phyloP scores from a whole-genome alignment of 2,113 vertebrate genomes.

The Sinocyclocheilus anophthalmus region DNA sequence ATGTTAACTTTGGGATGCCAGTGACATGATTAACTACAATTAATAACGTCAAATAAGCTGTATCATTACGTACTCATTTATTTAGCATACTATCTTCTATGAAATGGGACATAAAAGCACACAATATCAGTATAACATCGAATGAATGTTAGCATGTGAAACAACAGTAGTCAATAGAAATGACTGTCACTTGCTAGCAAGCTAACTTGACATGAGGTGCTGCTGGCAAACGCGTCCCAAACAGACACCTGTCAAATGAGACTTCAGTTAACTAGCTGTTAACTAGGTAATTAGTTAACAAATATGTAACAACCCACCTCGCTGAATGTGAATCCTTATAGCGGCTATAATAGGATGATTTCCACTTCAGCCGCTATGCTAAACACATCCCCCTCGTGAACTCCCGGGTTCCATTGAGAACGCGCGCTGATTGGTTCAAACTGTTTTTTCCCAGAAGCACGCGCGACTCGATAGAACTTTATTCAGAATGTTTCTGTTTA shows the following conservation, averaged over 20 bases:
- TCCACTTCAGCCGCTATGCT: conserved; percentile 1
- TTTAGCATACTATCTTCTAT: no score
- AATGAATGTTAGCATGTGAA: not conserved
- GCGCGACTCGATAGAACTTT: conserved; percentile 40
- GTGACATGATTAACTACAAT: not conserved
- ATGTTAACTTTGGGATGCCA: not conserved
- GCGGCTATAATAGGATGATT: not conserved
- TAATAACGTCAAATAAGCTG: no score
- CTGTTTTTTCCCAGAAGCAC: not conserved
- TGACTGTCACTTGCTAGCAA: not conserved
- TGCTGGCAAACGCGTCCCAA: not conserved
- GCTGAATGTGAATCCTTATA: not conserved
- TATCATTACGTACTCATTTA: no score
- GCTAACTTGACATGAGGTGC: conserved; percentile 33
- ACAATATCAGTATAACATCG: not conserved
- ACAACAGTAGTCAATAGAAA: not conserved
- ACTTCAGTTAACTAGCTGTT: not conserved
- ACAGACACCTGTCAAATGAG: not conserved
- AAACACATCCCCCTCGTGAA: conserved; percentile 39
- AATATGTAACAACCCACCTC: not conserved
- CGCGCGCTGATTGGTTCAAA: conserved; percentile 51
- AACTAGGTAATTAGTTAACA: not conserved
- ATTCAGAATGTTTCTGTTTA: conserved; percentile 28
- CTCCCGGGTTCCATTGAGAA: conserved; percentile 43
- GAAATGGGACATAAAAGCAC: no score